phyloP scores from a whole-genome alignment of 2,888 invertebrate species.

The Heliconius charithonia region DNA sequence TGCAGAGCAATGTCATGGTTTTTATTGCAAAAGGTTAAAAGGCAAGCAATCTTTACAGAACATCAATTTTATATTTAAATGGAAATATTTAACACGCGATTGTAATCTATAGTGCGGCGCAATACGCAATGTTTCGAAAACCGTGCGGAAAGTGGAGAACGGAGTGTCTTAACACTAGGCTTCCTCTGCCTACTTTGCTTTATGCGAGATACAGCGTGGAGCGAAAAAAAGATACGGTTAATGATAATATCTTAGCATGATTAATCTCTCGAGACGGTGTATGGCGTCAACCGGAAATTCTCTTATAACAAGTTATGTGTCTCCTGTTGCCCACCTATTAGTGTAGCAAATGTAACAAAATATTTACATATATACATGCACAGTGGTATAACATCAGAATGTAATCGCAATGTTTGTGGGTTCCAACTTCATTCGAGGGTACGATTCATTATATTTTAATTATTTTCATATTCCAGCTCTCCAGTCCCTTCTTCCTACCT shows the following conservation, averaged over 20 bases:
- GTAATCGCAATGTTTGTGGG: not conserved
- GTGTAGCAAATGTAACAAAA: not conserved
- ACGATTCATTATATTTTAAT: not conserved
- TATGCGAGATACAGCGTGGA: not conserved
- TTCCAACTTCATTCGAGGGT: not conserved
- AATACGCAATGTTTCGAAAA: no score
- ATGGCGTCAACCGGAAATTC: slow-evolving; percentile 1
- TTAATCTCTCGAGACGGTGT: not conserved
- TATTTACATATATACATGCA: not conserved
- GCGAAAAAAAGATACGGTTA: not conserved
- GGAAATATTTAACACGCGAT: no score
- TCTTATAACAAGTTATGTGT: not conserved
- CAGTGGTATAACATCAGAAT: no score
- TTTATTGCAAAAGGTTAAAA: no score
- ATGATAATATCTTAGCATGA: not conserved
- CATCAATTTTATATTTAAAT: no score
- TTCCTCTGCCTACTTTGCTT: no score
- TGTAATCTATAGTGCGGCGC: not conserved
- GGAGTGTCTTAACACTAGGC: no score
- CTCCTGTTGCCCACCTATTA: not conserved
- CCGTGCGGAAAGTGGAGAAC: no score
- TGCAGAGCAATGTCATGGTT: no score
- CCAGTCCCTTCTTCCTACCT: no score
- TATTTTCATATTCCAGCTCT: not conserved
- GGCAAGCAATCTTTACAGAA: no score